Evolutionary conservation across 2,888 invertebrate species (phyloP).

Genomic region (Chrysodeixis includens): DNA sequence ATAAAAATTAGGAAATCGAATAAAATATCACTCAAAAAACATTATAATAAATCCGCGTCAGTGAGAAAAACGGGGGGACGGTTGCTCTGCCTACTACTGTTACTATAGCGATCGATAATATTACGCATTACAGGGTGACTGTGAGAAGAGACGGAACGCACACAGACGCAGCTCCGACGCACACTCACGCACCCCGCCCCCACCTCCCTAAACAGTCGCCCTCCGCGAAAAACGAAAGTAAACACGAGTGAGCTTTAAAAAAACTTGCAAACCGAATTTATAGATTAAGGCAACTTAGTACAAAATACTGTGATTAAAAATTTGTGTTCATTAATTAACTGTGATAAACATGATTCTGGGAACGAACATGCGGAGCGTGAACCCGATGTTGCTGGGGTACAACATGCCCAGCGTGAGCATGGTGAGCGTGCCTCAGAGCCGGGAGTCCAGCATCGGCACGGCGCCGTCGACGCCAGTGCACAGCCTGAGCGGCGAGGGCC

Average conservation of each 20-base stretch:
- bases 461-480: conserved; percentile 85
- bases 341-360: conserved; percentile 85
- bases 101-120: conserved; percentile 88
- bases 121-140: conserved; percentile 87
- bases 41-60: conserved; percentile 75
- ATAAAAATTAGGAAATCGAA: conserved; percentile 39
- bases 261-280: conserved; percentile 85
- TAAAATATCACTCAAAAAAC: conserved; percentile 60
- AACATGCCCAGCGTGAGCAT: conserved; percentile 68
- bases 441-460: conserved; percentile 68
- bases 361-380: conserved; percentile 77
- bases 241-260: conserved; percentile 83
- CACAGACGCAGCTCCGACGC: conserved; percentile 70
- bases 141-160: conserved; percentile 69
- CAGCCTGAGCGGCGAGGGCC: conserved; percentile 62
- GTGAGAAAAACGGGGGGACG: conserved; percentile 76
- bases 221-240: conserved; percentile 78
- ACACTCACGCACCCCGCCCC: conserved; percentile 69
- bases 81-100: conserved; percentile 73
- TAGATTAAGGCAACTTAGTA: conserved; percentile 82
- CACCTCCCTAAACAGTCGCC: conserved; percentile 64
- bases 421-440: conserved; percentile 63
- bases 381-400: conserved; percentile 81
- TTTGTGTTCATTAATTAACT: conserved; percentile 76
- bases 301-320: conserved; percentile 81